Evolutionary conservation across 2,888 invertebrate genomes (phyloP), one percentile per base, ranked within the genome.

Genomic region (Amphipyra tragopoginis): DNA sequence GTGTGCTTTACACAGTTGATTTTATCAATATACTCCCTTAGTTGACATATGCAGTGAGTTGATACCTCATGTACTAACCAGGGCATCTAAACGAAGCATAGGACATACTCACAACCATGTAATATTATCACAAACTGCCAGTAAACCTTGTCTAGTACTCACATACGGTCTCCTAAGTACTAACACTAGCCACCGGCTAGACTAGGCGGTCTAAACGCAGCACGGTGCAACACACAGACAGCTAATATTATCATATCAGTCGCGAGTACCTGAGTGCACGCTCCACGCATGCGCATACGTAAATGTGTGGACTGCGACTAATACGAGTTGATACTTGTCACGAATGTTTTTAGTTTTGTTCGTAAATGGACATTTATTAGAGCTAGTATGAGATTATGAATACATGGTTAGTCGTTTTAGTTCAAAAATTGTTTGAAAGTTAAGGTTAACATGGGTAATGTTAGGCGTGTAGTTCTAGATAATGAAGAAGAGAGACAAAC

Each of bases 181-280:
- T 44, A 40, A 9, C 4, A 47, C 45, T 72, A 45, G 43, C 43
- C 39, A 8, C n/a, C n/a, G 54, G 47, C 57, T 72, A 66, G 60
- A 59, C 69, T 65, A 72, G 51, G n/a, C 43, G 40, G 60, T 81
- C 59, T 69, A 72, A 80, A 79, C 77, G 77, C 64, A 72, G 78
- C 77, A 80, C 59, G 44, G 65, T 61, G 47, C 68, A 72, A 65
- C 72, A 69, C 83, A 77, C 83, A 85, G 82, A 85, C 81, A 81
- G 77, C 84, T 85, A 85, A 85, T 87, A 91, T 90, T 91, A 90
- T 92, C 90, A 91, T 90, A 90, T 91, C 89, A 89, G 85, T 86
- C 75, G 81, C 77, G 74, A 72, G 77, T 88, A 90, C 87, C 86
- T 85, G 86, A 83, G 85, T 83, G 88, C 88, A 86, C 86, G 88